Conservation (phyloP, 1,140 invertebrate species). For the Caenorhabditis tropicalis region DNA sequence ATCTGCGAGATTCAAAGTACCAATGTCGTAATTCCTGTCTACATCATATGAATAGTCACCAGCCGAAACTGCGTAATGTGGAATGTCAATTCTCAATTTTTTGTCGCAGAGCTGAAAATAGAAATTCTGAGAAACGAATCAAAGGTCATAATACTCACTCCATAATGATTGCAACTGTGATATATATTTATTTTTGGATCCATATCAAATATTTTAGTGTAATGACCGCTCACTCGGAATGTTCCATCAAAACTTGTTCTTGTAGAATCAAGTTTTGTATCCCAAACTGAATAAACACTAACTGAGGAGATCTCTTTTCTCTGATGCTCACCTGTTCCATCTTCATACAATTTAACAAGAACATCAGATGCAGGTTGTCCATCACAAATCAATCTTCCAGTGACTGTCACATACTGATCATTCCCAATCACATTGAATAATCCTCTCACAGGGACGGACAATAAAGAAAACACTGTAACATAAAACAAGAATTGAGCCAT, state of each 20-base stretch:
- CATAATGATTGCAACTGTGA: constrained; percentile 65
- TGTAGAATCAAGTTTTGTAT: constrained; percentile 66
- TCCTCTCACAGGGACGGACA: neutral
- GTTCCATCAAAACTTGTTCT: constrained; percentile 61
- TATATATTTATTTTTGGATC: constrained; percentile 70
- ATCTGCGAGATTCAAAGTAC: constrained; percentile 62
- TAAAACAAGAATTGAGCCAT: neutral
- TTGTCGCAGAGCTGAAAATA: constrained; percentile 44
- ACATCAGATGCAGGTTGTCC: constrained; percentile 60
- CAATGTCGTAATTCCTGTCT: constrained; percentile 60
- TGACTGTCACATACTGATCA: constrained; percentile 61
- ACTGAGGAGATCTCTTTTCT: too few species aligned
- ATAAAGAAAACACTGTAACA: neutral
- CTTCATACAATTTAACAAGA: constrained; percentile 68
- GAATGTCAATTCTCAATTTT: constrained; percentile 65
- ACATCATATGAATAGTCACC: constrained; percentile 56
- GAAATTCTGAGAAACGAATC: neutral
- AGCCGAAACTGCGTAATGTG: constrained; percentile 61
- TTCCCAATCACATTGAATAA: constrained; percentile 19
- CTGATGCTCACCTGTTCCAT: constrained; percentile 34
- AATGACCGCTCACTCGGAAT: constrained; percentile 62
- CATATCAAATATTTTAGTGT: constrained; percentile 67
- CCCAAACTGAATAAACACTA: constrained; percentile 54
- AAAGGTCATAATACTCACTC: neutral
- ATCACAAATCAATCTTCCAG: constrained; percentile 63